phyloP scores from a whole-genome alignment of 1,140 invertebrate species.

The Heliothis virescens region DNA sequence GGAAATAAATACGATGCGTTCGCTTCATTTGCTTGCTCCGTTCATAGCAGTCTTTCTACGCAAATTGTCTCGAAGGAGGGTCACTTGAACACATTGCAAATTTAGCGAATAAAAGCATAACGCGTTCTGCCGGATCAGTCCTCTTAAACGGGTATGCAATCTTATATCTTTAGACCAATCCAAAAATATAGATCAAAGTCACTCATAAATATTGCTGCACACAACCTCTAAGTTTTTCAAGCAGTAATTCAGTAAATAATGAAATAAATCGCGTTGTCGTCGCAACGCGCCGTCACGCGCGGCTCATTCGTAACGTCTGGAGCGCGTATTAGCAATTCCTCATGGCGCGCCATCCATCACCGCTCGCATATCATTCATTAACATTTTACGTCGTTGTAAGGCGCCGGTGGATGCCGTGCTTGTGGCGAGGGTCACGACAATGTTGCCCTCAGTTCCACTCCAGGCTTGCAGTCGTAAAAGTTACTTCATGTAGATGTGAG shows the following conservation, averaged over 20 bases:
- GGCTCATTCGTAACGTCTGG: constrained; percentile 9
- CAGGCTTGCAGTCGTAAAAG: constrained; percentile 12
- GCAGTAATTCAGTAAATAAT: not conserved
- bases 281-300: not conserved
- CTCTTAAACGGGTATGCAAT: too few relatives aligned
- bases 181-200: too few relatives aligned
- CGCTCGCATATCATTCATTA: constrained; percentile 39
- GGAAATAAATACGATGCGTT: too few relatives aligned
- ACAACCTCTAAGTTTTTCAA: not conserved
- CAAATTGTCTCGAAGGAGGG: too few relatives aligned
- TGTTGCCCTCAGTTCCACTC: constrained; percentile 3
- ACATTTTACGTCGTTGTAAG: constrained; percentile 35
- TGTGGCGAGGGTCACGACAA: constrained; percentile 3
- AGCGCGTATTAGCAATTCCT: constrained; percentile 28
- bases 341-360: constrained; percentile 32
- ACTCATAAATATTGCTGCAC: too few relatives aligned
- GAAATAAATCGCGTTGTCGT: not conserved
- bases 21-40: too few relatives aligned
- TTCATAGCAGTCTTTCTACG: too few relatives aligned
- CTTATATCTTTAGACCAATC: too few relatives aligned
- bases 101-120: too few relatives aligned
- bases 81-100: too few relatives aligned
- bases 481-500: not conserved
- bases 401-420: not conserved
- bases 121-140: too few relatives aligned